Conservation (phyloP, 2,113 vertebrate species). For the human region GRCh38 chr2:23551501-23552000, state of each 20-base stretch:
- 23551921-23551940: background rate
- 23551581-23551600: constrained; percentile 63
- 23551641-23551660: background rate
- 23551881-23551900: background rate
- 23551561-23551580: constrained; percentile 60
- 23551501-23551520: constrained; percentile 46
- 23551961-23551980: rapidly evolving
- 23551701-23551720: background rate
- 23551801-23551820: background rate
- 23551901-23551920: background rate
- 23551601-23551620: constrained; percentile 58
- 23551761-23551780: background rate
- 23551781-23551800: background rate
- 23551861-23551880: rapidly evolving
- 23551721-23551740: background rate
- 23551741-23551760: background rate
- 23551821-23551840: background rate
- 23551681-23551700: background rate
- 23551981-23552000: rapidly evolving
- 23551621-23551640: constrained; percentile 39
- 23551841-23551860: background rate
- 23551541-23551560: constrained; percentile 66
- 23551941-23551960: background rate
- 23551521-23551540: constrained; percentile 62
- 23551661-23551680: background rate